These are phyloP conservation scores for Cettia cetti DNA, from an alignment of 2,113 vertebrate genomes.

Conservation along the genomic window DNA sequence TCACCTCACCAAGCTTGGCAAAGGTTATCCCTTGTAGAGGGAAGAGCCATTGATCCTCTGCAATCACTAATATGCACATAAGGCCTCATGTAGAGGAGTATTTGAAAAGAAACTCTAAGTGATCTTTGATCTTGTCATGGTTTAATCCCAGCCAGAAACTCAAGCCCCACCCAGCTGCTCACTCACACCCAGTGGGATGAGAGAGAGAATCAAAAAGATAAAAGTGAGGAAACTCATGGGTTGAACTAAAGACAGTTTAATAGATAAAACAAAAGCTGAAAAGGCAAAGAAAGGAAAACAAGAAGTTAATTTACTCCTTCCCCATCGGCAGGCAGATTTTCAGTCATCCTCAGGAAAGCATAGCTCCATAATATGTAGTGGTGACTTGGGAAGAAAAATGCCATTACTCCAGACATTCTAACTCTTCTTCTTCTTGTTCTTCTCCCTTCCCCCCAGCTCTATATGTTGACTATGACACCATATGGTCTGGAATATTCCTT, in stretches of 20 bases:
- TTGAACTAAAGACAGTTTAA: not conserved
- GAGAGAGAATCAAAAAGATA: not conserved
- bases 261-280: not conserved
- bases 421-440: not conserved
- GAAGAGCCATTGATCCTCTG: not conserved
- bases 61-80: not conserved
- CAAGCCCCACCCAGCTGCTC: not conserved
- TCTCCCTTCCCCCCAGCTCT: rapidly evolving
- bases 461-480: not conserved
- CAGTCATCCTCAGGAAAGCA: not conserved
- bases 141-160: not conserved
- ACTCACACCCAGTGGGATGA: rapidly evolving
- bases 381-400: not conserved
- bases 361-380: not conserved
- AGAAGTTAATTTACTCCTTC: not conserved
- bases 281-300: not conserved
- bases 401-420: not conserved
- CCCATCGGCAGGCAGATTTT: not conserved
- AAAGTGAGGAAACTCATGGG: not conserved
- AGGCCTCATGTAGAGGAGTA: not conserved
- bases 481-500: not conserved
- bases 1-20: not conserved
- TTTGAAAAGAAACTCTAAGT: not conserved
- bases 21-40: not conserved
- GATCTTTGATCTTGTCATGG: not conserved